Conservation (phyloP, 2,113 vertebrate genomes). For the Panthera leo region DNA sequence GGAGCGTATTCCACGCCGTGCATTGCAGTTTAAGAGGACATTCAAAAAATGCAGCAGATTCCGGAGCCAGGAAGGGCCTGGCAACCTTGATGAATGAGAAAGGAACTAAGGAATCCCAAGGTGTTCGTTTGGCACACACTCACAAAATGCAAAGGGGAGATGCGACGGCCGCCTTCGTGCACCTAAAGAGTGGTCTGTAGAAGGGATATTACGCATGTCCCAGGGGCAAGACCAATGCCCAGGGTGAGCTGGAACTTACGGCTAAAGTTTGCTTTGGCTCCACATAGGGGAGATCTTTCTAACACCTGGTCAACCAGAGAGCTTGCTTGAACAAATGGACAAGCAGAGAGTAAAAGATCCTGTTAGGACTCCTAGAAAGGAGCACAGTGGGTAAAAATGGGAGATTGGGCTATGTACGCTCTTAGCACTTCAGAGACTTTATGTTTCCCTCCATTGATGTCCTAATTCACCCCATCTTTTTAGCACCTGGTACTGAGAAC, state of each 20-base stretch:
- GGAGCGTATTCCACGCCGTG: background rate
- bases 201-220: background rate
- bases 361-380: background rate
- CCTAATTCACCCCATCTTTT: background rate
- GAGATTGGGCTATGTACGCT: background rate
- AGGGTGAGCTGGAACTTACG: background rate
- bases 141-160: background rate
- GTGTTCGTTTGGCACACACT: background rate
- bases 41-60: background rate
- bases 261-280: background rate
- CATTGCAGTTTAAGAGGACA: background rate
- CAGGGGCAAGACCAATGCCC: background rate
- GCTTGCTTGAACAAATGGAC: background rate
- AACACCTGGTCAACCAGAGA: background rate
- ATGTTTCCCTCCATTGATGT: background rate
- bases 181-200: background rate
- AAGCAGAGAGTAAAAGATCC: background rate
- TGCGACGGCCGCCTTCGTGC: background rate
- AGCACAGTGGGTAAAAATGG: accelerated
- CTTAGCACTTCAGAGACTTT: background rate
- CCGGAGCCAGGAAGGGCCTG: background rate
- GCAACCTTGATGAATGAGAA: background rate
- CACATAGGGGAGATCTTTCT: background rate
- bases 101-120: background rate
- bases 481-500: background rate